Base-by-base conservation (phyloP, 2,888 invertebrate species). In the Dryomyza anilis region DNA sequence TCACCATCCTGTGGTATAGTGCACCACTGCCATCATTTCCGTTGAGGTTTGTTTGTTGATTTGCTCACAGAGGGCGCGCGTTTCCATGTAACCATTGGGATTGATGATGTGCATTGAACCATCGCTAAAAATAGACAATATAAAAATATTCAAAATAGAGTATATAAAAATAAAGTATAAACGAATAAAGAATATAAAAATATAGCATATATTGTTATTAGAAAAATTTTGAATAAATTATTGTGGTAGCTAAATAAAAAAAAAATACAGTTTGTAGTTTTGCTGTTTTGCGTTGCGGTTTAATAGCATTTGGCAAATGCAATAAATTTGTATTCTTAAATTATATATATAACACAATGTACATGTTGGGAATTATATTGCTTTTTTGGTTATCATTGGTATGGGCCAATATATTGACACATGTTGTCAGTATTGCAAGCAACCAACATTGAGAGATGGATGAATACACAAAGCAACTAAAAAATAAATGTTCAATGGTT, bases 1-100 rank as follows among this genome's bases (percentile, higher is more conserved):
- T 87, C 83, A 91, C 91, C 91, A 91, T 81, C 90, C 90, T 73
- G 88, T 89, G 56, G 91, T 91, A 77, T 89, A 89, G 81, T 91
- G 91, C 50, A 90, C 88, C 71, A 91, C 86, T 64, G 86, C 87
- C 86, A 86, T 86, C 76, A 85, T 86, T 81, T 86, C 86, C 69
- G 85, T 86, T 70, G 85, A 80, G 58, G 85, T 83, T 75, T 84
- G 84, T 71, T 83, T 83, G 76, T 84, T 84, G 73, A 84, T 84
- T 77, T 84, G 84, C 67, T 84, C 84, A 70, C 84, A 84, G 56
- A 84, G 76, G 29, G 84, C 84, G 69, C 83, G 77, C 60, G 84
- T 84, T 74, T 84, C 84, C 83, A 83, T 82, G 67, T 79, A 82
- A 71, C 83, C 83, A 72, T 81, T 83, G 66, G 81, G 81, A 72